Base-by-base conservation (phyloP, 2,797 vertebrate species). In the Selene dorsalis region DNA sequence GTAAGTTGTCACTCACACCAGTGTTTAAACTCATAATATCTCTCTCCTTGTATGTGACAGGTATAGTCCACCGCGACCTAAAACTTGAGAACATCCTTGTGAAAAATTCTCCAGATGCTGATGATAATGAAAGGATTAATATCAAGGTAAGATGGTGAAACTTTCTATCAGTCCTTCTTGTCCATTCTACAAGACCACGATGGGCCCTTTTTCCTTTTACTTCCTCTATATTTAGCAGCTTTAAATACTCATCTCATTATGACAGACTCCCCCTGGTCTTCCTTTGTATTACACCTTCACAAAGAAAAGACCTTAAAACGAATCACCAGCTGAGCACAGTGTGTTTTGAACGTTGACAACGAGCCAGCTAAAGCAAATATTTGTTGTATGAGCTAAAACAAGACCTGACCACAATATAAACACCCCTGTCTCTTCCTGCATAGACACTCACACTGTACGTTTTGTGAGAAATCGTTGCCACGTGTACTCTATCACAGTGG, bases 51-150 rank as follows among this genome's bases (percentile, higher is more conserved):
- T 61, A 24, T 83, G 45, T 92, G 85, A 64, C 93, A 98, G 96
- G 95, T 92, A 97, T 96, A 84, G 93, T 96, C 77, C 95, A 94
- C 69, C 92, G 96, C 75, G 96, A 96, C 93, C 93, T 98, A 85
- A 98, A 99, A 93, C 92, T 97, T 89, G 96, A 97, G 91, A 98
- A 97, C 92, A 96, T 98, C 94, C 95, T 97, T 78, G 94, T 97
- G 92, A 97, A 97, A 94, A 95, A 94, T 88, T 90, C 88, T 88
- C 94, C 92, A 45, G 87, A 90, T 35, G 82, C 91, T 81, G 92
- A 92, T 74, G 88, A 92, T 85, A 91, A 95, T 56, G 91, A 93
- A 88, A 91, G 88, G 85, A 94, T 96, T 88, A 95, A 95, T 85
- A 96, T 97, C 92, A 97, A 97, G 95, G 96, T 97, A 94, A 95